Percentiles rank a stretch among this genome's conserved stretches.
Evolutionary conservation across 2,888 invertebrate genomes (phyloP).

Genomic region (Apamea crenata): DNA sequence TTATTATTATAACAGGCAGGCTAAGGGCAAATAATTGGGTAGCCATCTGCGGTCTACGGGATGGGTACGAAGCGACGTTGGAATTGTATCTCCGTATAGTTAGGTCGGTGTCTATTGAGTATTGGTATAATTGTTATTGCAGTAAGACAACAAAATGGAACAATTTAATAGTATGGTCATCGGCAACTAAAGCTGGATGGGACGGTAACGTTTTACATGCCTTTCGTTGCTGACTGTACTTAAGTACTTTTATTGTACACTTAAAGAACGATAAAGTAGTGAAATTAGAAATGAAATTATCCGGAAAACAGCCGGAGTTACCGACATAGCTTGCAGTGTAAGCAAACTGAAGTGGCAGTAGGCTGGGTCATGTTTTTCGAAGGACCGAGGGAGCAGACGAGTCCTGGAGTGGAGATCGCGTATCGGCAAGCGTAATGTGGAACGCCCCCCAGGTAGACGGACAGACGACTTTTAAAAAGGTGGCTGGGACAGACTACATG

Average conservation of each 20-base stretch:
- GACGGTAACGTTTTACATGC: not conserved
- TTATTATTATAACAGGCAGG: constrained; percentile 15
- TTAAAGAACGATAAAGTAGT: not conserved
- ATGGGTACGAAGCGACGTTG: not conserved
- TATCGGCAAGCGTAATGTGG: too few species aligned
- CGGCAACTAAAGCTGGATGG: not conserved
- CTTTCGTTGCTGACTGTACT: not conserved
- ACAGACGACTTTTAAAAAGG: too few species aligned
- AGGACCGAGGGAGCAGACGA: too few species aligned
- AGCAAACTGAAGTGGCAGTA: too few species aligned
- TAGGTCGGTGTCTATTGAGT: not conserved
- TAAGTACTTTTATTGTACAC: not conserved
- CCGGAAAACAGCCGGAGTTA: too few species aligned
- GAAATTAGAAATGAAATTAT: too few species aligned
- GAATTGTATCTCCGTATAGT: constrained; percentile 2
- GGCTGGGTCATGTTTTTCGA: too few species aligned
- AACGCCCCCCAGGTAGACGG: too few species aligned
- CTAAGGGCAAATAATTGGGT: constrained; percentile 34
- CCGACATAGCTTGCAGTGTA: too few species aligned
- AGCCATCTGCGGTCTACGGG: constrained; percentile 19
- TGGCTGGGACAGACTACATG: too few species aligned
- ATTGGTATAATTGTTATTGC: constrained; percentile 7
- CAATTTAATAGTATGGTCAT: not conserved
- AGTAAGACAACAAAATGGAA: not conserved
- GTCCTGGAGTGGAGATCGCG: too few species aligned